Conservation (phyloP, 2,888 invertebrate species). For the Torymus aiolomorphi region DNA sequence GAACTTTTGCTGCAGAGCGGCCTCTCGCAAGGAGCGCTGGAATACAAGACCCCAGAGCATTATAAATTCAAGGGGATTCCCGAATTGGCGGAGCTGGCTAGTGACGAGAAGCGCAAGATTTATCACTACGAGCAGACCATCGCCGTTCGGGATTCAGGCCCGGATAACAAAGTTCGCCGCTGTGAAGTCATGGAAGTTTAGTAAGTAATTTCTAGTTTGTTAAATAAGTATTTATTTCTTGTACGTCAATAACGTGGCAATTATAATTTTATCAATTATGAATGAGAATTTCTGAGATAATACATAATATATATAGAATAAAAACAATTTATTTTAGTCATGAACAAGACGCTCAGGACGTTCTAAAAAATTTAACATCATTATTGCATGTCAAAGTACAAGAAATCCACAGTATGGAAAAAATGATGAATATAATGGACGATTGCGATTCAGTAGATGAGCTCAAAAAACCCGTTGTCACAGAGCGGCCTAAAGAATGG, state of each 20-base stretch:
- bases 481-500: slow-evolving; percentile 39
- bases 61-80: slow-evolving; percentile 64
- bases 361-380: slow-evolving; percentile 79
- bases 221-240: no score
- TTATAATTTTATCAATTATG: no score
- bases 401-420: slow-evolving; percentile 80
- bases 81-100: neutral
- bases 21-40: neutral
- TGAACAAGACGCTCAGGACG: slow-evolving; percentile 81
- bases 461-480: no score
- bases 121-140: slow-evolving; percentile 90
- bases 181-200: slow-evolving; percentile 91
- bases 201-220: slow-evolving; percentile 79
- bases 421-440: slow-evolving; percentile 88
- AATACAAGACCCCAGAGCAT: neutral
- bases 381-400: slow-evolving; percentile 81
- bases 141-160: slow-evolving; percentile 87
- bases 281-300: neutral
- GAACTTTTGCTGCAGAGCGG: neutral
- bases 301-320: neutral
- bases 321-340: slow-evolving; percentile 78
- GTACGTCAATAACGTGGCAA: no score
- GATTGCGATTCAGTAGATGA: slow-evolving; percentile 84
- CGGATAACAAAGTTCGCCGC: slow-evolving; percentile 83
- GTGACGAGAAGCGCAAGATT: slow-evolving; percentile 72